These are phyloP conservation scores for Melikaiella ostensackeni DNA, from an alignment of 2,888 invertebrate genomes.

Conservation along the genomic window DNA sequence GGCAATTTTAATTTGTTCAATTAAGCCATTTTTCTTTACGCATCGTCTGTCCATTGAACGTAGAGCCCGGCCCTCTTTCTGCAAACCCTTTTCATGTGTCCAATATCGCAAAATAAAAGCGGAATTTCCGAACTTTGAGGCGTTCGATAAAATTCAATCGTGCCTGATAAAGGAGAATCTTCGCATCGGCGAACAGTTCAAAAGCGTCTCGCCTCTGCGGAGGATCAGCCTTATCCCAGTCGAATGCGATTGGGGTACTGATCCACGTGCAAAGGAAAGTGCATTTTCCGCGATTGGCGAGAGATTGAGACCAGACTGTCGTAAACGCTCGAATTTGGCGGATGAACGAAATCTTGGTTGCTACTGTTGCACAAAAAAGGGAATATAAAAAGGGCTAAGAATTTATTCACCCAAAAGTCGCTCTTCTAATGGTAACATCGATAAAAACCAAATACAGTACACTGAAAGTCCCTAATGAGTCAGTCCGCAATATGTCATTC, in stretches of 20 bases:
- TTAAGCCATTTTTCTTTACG: background rate
- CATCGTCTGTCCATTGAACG: background rate
- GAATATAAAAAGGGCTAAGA: background rate
- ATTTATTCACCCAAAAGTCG: too few relatives aligned
- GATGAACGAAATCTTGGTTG: background rate
- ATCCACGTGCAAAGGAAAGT: slow-evolving; percentile 29
- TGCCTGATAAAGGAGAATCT: slow-evolving; percentile 20
- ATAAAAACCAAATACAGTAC: too few relatives aligned
- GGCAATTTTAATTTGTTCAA: background rate
- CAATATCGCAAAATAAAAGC: slow-evolving; percentile 34
- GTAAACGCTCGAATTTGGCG: background rate
- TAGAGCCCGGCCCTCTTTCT: background rate
- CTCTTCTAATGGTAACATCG: too few relatives aligned
- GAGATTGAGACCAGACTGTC: slow-evolving; percentile 23
- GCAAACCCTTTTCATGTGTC: slow-evolving; percentile 14
- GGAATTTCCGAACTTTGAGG: slow-evolving; percentile 27
- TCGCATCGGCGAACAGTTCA: slow-evolving; percentile 24
- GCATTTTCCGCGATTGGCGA: slow-evolving; percentile 32
- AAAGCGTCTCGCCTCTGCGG: background rate
- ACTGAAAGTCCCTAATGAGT: too few relatives aligned
- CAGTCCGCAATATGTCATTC: too few relatives aligned
- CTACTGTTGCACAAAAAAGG: background rate
- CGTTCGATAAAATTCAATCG: slow-evolving; percentile 38
- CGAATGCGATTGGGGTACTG: slow-evolving; percentile 25
- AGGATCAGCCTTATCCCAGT: slow-evolving; percentile 35